Evolutionary conservation across 2,113 vertebrate genomes (phyloP), one percentile per base, ranked within the genome.

Genomic region (Pipa parva): DNA sequence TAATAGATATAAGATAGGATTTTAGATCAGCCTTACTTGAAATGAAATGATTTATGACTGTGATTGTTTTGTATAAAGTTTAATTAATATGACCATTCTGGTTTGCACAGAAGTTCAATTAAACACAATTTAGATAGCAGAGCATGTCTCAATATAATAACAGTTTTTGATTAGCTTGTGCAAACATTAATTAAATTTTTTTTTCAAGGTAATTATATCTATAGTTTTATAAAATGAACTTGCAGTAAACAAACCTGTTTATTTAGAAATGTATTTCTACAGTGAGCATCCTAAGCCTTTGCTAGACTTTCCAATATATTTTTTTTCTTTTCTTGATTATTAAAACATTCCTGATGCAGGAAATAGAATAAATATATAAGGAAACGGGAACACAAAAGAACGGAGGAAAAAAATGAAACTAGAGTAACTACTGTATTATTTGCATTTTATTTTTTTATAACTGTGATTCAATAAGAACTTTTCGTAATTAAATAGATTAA

Each of bases 401-500:
- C n/a, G n/a, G n/a, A n/a, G n/a, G n/a, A n/a, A n/a, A n/a, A n/a
- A n/a, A n/a, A n/a, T n/a, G n/a, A n/a, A n/a, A n/a, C n/a, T n/a
- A n/a, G n/a, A n/a, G n/a, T n/a, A n/a, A n/a, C n/a, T n/a, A n/a
- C n/a, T n/a, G n/a, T n/a, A n/a, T n/a, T n/a, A n/a, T n/a, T n/a
- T n/a, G n/a, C n/a, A n/a, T n/a, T n/a, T n/a, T n/a, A n/a, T n/a
- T n/a, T n/a, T n/a, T n/a, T n/a, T n/a, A n/a, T n/a, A n/a, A n/a
- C n/a, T n/a, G n/a, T n/a, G n/a, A n/a, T 24, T 25, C 5, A 24
- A 67, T 24, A 42, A 57, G 1, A 17, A 9, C 27, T 24, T 20
- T 58, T 42, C 54, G 21, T 28, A 48, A 28, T 67, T 52, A 67
- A 52, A 58, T 67, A 58, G 63, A 22, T 56, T 63, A 7, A n/a